Evolutionary conservation across 2,888 invertebrate genomes (phyloP), one percentile per base, ranked within the genome.

Genomic region (Apotomis turbidana): DNA sequence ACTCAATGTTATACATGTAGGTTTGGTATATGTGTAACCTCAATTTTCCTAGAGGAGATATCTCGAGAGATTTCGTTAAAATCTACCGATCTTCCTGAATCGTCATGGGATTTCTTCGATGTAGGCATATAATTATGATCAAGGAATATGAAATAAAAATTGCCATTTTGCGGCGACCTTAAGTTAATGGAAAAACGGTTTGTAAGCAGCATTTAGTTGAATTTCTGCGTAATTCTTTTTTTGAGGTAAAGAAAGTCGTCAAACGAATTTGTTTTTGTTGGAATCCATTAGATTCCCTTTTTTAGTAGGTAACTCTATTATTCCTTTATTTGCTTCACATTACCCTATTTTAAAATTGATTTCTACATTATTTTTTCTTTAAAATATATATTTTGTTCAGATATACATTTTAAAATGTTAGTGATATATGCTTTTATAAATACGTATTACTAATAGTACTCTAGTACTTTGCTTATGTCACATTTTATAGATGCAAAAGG

Each of bases 161-260:
- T 57, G 57, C 57, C 57, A 44, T 61, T 46, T 60, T 55, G 68
- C 12, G 68, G 41, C 44, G 12, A 61, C 44, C 54, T 49, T 15
- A 54, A 69, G 13, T 61, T 15, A 67, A 57, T 66, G 46, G 46
- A 66, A 44, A 36, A 58, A 5, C 55, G 55, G 10, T 59, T 68
- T 51, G 4, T 51, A 60, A 52, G 52, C 52, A 68, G 46, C 44
- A 44, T 55, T 61, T n/a, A 60, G 68, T 12, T 15, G 13, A 54
- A 61, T 69, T 69, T 27, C 27, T 36, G 13, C 61, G 52, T 69
- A 61, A 69, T 69, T 61, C 54, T 27, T 52, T 60, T 46, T 69
- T 69, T 69, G 68, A 69, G 46, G 54, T 69, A 36, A 51, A 46
- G 52, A 68, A 61, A 12, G 54, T 59, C 44, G 60, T 54, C 46